Percentiles rank a stretch among this genome's conserved stretches.
Conservation (phyloP, 1,140 invertebrate species). For the Nixonia krombeini region DNA sequence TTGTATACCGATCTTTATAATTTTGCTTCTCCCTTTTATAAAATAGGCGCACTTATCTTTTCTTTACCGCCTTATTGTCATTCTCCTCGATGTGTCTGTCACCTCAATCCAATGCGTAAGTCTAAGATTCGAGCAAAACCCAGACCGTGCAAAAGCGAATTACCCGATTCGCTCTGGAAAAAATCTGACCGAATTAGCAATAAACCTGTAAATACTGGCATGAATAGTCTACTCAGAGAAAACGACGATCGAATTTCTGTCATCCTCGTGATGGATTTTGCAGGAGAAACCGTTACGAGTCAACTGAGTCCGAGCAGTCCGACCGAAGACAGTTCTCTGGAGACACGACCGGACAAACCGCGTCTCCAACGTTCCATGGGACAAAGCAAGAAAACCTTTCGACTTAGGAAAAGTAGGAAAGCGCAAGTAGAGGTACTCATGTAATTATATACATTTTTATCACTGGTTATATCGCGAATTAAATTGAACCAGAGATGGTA, state of each 20-base stretch:
- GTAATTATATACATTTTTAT: conserved; percentile 1
- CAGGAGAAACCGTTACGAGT: conserved; percentile 81
- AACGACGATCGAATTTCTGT: background rate
- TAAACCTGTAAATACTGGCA: conserved; percentile 50
- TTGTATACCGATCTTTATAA: conserved; percentile 14
- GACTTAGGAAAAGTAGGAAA: conserved; percentile 84
- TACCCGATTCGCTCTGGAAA: conserved; percentile 22
- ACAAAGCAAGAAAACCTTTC: conserved; percentile 94
- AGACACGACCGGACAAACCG: conserved; percentile 77
- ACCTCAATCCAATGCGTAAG: too few species aligned
- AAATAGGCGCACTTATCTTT: conserved; percentile 13
- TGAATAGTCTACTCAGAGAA: conserved; percentile 47
- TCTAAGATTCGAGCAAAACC: too few species aligned
- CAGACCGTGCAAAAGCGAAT: conserved; percentile 25
- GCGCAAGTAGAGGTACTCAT: conserved; percentile 68
- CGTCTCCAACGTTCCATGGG: conserved; percentile 92
- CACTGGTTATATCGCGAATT: too few species aligned
- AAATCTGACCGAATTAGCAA: conserved; percentile 24
- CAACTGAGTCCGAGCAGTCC: conserved; percentile 82
- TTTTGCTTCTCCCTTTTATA: conserved; percentile 13
- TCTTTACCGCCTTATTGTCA: too few species aligned
- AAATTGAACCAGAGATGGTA: too few species aligned
- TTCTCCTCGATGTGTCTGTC: too few species aligned
- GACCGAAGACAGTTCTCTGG: conserved; percentile 78
- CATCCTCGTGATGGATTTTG: conserved; percentile 17